phyloP scores from a whole-genome alignment of 2,888 invertebrate genomes.

The Mystacides longicornis region DNA sequence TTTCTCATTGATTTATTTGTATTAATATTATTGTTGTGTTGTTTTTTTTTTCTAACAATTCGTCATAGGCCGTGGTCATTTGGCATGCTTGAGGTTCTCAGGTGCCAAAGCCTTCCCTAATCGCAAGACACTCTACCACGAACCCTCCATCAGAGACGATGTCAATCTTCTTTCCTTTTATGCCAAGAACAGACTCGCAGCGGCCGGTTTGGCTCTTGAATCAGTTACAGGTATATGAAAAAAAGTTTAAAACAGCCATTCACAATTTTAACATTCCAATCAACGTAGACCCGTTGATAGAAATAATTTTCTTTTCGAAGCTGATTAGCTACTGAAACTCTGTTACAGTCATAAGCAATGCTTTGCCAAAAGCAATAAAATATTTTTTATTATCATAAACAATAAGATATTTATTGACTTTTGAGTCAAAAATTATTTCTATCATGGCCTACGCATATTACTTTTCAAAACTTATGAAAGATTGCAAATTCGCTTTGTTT shows the following conservation, averaged over 20 bases:
- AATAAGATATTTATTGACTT: too few species aligned
- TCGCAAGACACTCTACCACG: conserved; percentile 63
- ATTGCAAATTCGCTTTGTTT: too few species aligned
- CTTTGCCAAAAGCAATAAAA: too few species aligned
- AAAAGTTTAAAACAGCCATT: too few species aligned
- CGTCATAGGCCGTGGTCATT: conserved; percentile 78
- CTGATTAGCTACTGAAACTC: too few species aligned
- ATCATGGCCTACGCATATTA: too few species aligned
- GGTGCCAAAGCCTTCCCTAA: conserved; percentile 72
- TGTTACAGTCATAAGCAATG: too few species aligned
- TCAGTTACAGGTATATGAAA: conserved; percentile 44
- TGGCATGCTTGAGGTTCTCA: conserved; percentile 78
- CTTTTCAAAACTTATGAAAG: too few species aligned
- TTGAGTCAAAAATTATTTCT: too few species aligned
- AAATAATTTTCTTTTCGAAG: too few species aligned
- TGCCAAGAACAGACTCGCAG: conserved; percentile 69
- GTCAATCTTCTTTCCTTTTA: conserved; percentile 83
- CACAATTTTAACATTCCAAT: not conserved
- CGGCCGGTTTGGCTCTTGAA: conserved; percentile 47
- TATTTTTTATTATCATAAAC: too few species aligned
- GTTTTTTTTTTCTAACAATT: too few species aligned
- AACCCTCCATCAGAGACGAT: conserved; percentile 75
- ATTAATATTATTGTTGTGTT: conserved; percentile 2
- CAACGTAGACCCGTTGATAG: not conserved
- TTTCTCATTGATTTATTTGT: conserved; percentile 20